phyloP scores from a whole-genome alignment of 2,113 vertebrate species.

The Poecile atricapillus region DNA sequence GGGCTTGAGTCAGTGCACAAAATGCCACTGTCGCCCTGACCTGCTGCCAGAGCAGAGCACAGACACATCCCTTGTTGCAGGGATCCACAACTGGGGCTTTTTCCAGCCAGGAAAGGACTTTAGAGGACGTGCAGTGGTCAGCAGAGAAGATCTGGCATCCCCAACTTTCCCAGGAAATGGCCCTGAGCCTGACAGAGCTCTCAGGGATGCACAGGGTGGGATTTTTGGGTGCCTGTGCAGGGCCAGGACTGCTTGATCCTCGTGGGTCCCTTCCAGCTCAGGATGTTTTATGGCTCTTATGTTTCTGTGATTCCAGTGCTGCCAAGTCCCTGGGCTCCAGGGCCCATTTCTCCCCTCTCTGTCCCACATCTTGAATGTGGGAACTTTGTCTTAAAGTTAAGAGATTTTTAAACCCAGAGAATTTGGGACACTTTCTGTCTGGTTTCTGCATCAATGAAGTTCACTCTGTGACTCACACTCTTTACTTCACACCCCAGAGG shows the following conservation, averaged over 20 bases:
- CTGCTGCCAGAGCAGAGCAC: not conserved
- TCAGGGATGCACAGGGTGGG: not conserved
- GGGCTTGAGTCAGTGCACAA: not conserved
- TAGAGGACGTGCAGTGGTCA: not conserved
- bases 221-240: not conserved
- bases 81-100: rapidly evolving
- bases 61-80: not conserved
- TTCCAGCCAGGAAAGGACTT: not conserved
- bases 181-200: not conserved
- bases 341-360: not conserved
- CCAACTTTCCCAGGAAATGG: not conserved
- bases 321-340: not conserved
- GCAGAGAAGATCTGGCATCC: not conserved
- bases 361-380: not conserved
- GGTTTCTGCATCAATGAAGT: constrained; percentile 55
- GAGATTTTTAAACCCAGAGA: constrained; percentile 1
- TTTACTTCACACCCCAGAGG: constrained; percentile 57
- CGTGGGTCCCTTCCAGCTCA: not conserved
- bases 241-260: not conserved
- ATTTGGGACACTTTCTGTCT: constrained; percentile 31
- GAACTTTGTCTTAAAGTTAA: not conserved
- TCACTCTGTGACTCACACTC: constrained; percentile 50
- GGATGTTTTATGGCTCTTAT: not conserved
- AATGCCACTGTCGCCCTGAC: not conserved
- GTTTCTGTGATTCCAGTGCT: not conserved